phyloP scores from a whole-genome alignment of 2,888 invertebrate species.

The Ganaspis brasiliensis region DNA sequence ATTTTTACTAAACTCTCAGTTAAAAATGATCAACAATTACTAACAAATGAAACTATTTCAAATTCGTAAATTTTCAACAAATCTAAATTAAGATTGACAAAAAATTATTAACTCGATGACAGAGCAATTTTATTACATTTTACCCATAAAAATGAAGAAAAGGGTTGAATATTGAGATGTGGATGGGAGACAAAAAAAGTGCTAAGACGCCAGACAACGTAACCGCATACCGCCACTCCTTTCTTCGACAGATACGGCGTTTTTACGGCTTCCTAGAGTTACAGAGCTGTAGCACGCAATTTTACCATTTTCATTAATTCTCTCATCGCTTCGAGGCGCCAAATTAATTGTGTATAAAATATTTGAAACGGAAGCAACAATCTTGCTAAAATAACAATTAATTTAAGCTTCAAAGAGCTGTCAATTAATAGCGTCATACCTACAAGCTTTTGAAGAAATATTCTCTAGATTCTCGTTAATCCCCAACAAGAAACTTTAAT shows the following conservation, averaged over 20 bases:
- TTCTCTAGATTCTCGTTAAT: too few relatives aligned
- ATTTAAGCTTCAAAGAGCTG: too few relatives aligned
- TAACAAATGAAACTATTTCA: too few relatives aligned
- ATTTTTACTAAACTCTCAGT: too few relatives aligned
- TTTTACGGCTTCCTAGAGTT: conserved; percentile 51
- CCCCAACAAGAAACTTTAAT: too few relatives aligned
- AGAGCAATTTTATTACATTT: background rate
- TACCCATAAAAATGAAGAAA: background rate
- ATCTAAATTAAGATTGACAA: too few relatives aligned
- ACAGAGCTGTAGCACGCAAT: conserved; percentile 64
- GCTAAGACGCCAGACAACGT: conserved; percentile 7
- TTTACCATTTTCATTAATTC: conserved; percentile 63
- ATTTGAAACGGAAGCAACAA: background rate
- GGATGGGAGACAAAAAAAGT: background rate
- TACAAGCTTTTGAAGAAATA: too few relatives aligned
- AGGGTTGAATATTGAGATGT: background rate
- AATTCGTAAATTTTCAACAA: too few relatives aligned
- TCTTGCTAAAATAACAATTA: background rate
- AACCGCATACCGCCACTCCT: conserved; percentile 55
- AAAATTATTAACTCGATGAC: too few relatives aligned
- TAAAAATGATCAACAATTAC: too few relatives aligned
- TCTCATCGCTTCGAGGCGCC: conserved; percentile 38
- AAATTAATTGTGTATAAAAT: background rate
- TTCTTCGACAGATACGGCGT: conserved; percentile 48
- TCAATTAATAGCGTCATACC: too few relatives aligned